Percentiles rank a stretch among this genome's conserved stretches.
Evolutionary conservation across 1,140 invertebrate species (phyloP).

Genomic region (Drosophila pallidifrons): DNA sequence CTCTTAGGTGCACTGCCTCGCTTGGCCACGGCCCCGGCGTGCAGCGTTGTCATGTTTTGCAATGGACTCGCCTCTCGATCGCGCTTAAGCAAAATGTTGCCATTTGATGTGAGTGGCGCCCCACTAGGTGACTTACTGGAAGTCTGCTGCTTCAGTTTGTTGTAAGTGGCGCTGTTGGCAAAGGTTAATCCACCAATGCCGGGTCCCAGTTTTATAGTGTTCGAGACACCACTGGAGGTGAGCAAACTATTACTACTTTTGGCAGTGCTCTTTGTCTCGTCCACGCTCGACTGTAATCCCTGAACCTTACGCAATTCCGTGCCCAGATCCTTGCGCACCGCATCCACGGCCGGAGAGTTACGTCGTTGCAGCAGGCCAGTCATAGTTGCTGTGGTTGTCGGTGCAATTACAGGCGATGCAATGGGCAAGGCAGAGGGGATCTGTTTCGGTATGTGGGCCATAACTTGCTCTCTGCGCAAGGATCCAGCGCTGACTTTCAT

Average conservation of each 20-base stretch:
- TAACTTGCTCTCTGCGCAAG: constrained; percentile 76
- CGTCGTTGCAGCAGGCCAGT: constrained; percentile 71
- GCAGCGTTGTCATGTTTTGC: constrained; percentile 61
- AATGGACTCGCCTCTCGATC: constrained; percentile 70
- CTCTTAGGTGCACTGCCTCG: constrained; percentile 75
- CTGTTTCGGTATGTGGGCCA: constrained; percentile 87
- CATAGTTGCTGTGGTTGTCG: constrained; percentile 74
- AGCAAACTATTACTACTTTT: constrained; percentile 49
- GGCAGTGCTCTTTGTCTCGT: constrained; percentile 51
- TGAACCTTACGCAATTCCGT: constrained; percentile 63
- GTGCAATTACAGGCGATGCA: constrained; percentile 59
- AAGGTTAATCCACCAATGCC: constrained; percentile 84
- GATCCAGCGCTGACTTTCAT: constrained; percentile 86
- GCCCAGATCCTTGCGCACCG: constrained; percentile 77
- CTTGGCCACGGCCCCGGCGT: constrained; percentile 60
- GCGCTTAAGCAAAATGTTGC: constrained; percentile 64
- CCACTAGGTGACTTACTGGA: constrained; percentile 56
- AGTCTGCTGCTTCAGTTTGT: constrained; percentile 79
- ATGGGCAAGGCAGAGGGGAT: constrained; percentile 85
- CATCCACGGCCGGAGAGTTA: constrained; percentile 68
- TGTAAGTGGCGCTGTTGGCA: constrained; percentile 80
- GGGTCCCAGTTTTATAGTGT: constrained; percentile 79
- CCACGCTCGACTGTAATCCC: constrained; percentile 37
- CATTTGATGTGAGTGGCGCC: constrained; percentile 43
- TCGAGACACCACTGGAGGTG: constrained; percentile 44